Evolutionary conservation across 2,888 invertebrate species (phyloP), one percentile per base, ranked within the genome.

Genomic region (Macroteleia sp.): DNA sequence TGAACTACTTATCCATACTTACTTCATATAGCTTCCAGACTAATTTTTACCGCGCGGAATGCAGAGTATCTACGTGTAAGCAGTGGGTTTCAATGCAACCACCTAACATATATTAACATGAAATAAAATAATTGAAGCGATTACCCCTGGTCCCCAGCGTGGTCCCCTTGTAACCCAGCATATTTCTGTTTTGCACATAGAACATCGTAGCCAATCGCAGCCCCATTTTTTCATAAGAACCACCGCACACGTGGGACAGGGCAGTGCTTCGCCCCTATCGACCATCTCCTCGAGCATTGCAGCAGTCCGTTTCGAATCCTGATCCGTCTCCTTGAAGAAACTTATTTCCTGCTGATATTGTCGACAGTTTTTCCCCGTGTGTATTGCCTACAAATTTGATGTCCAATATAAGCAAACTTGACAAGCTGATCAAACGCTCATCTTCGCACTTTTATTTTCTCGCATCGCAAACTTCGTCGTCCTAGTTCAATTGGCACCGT

Each of bases 211-310:
- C 97, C 97, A 97, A 92, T 98, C 97, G 92, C 98, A 98, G 78
- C 98, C 98, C 95, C 96, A 97, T 92, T 97, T 97, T 92, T 97
- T 97, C 92, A 96, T 96, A 22, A 97, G 93, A 46, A 97, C 94
- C 50, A 96, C 95, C 75, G 94, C 94, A 89, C 98, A 98, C 61
- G 96, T 95, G 3, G 98, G 97, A 91, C 98, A 98, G 56, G 94
- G 93, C 88, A 98, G 94, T 0, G 97, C 98, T 92, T 97, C 97
- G 0, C 97, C 97, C 67, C 95, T 94, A 25, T 94, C 93, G 54
- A 97, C 95, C 94, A 98, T 94, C 74, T 95, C 95, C 91, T 96
- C 94, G n/a, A 97, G 92, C 93, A 96, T 94, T 34, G 95, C 94
- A 82, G 94, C 94, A 0, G 97, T 97, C 81, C 95, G 94, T 84